phyloP scores from a whole-genome alignment of 2,797 vertebrate species.

The Lepidocolaptes lacrymiger region DNA sequence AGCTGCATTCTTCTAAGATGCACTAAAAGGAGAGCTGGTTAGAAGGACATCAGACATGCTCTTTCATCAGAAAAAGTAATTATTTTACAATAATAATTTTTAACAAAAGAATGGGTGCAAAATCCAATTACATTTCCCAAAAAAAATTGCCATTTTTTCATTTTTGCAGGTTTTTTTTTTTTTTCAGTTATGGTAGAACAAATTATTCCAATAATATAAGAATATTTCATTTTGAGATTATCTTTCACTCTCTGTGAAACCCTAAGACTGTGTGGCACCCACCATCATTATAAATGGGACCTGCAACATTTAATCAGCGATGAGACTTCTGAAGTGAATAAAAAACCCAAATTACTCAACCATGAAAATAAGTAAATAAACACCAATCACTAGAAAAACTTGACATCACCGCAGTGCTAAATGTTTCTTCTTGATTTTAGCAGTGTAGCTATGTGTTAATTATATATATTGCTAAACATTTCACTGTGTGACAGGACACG shows the following conservation, averaged over 20 bases:
- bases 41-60: not conserved
- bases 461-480: not conserved
- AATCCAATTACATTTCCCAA: not conserved
- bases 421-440: not conserved
- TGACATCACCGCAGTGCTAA: not conserved
- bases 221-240: not conserved
- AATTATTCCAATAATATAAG: not conserved
- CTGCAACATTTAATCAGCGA: not conserved
- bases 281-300: not conserved
- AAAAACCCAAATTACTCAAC: not conserved
- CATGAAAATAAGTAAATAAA: not conserved
- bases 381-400: not conserved
- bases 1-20: not conserved
- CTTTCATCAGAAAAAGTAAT: not conserved
- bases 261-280: not conserved
- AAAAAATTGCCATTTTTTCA: not conserved
- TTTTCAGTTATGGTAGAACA: not conserved
- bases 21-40: not conserved
- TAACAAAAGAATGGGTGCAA: not conserved
- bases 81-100: not conserved
- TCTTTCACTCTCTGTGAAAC: not conserved
- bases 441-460: not conserved
- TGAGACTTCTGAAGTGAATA: not conserved
- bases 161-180: not conserved
- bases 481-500: not conserved